These are phyloP conservation scores for Eupelmus urozonus DNA, from an alignment of 2,888 invertebrate genomes.

Conservation along the genomic window DNA sequence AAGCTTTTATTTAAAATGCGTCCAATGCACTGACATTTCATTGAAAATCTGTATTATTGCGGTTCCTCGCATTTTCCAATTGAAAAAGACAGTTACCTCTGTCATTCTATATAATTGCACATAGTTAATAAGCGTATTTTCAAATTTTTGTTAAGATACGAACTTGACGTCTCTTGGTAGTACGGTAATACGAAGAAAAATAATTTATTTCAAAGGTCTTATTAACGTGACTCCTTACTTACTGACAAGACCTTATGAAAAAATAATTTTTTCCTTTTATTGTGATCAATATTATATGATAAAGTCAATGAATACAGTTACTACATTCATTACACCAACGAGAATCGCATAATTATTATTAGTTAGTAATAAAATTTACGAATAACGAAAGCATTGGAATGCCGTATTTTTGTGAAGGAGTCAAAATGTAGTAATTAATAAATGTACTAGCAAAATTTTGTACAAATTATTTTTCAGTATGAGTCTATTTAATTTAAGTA, in stretches of 20 bases:
- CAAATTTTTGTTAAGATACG: slow-evolving; percentile 25
- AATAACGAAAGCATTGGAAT: slow-evolving; percentile 18
- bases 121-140: slow-evolving; percentile 31
- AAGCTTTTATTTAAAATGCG: background rate
- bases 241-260: slow-evolving; percentile 43
- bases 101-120: slow-evolving; percentile 22
- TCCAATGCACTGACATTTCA: slow-evolving; percentile 3
- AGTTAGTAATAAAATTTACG: slow-evolving; percentile 35
- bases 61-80: slow-evolving; percentile 8
- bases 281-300: slow-evolving; percentile 31
- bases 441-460: too few relatives aligned
- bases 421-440: too few relatives aligned
- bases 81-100: background rate
- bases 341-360: slow-evolving; percentile 15
- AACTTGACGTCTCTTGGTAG: slow-evolving; percentile 1
- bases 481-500: slow-evolving; percentile 13
- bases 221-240: slow-evolving; percentile 33
- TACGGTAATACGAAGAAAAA: slow-evolving; percentile 6
- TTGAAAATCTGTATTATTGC: slow-evolving; percentile 29
- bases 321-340: slow-evolving; percentile 2
- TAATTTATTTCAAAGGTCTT: slow-evolving; percentile 35
- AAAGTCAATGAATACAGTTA: slow-evolving; percentile 26
- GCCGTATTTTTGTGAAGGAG: slow-evolving; percentile 32
- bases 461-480: slow-evolving; percentile 16
- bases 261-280: slow-evolving; percentile 40